A percentile compares a stretch with the other conserved stretches of the same genome.
Conservation (phyloP, 2,888 invertebrate species). For the Standfussiana lucernea region DNA sequence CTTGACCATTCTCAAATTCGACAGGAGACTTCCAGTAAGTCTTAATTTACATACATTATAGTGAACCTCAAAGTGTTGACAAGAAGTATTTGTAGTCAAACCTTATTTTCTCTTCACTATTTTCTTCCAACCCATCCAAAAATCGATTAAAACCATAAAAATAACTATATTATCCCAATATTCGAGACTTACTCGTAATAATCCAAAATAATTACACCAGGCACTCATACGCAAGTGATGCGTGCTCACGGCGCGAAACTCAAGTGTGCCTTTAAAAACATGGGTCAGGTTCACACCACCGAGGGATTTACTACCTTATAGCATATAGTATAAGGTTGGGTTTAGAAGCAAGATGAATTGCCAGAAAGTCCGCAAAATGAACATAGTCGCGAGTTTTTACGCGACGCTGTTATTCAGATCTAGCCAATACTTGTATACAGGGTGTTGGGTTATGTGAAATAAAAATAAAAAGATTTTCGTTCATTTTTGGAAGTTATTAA, state of each 20-base stretch:
- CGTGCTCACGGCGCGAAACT: constrained; percentile 84
- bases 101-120: neutral
- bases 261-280: constrained; percentile 80
- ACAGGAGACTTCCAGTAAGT: neutral
- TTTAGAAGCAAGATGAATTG: constrained; percentile 55
- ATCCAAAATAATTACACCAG: constrained; percentile 81
- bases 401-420: constrained; percentile 84
- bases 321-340: constrained; percentile 45
- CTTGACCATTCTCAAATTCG: neutral
- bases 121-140: neutral
- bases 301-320: constrained; percentile 66
- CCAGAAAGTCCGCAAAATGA: constrained; percentile 84
- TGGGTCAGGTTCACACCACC: constrained; percentile 57
- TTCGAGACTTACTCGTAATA: constrained; percentile 64
- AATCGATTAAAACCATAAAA: constrained; percentile 1
- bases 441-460: constrained; percentile 65
- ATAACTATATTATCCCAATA: constrained; percentile 56
- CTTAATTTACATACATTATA: neutral
- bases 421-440: constrained; percentile 86
- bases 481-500: constrained; percentile 9
- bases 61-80: neutral
- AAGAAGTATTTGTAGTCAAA: neutral
- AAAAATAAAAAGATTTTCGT: constrained; percentile 14
- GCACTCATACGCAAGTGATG: constrained; percentile 84
- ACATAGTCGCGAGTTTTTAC: constrained; percentile 87